phyloP scores from a whole-genome alignment of 2,113 vertebrate genomes.

The Esox niger region DNA sequence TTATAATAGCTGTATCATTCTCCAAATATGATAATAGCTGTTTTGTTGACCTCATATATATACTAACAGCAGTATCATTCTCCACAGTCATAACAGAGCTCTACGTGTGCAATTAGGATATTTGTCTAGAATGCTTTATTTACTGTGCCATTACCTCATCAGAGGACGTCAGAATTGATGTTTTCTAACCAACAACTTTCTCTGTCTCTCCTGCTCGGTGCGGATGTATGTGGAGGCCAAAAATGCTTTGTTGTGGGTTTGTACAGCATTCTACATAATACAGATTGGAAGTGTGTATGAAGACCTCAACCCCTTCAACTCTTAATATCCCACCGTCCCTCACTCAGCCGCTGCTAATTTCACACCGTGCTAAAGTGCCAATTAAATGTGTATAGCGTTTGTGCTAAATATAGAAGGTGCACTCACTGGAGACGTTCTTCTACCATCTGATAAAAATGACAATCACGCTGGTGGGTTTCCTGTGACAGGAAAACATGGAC shows the following conservation, averaged over 20 bases:
- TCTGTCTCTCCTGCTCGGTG: neutral
- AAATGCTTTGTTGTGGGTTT: neutral
- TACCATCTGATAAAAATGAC: slow-evolving; percentile 41
- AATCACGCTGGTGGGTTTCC: slow-evolving; percentile 28
- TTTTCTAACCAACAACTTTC: neutral
- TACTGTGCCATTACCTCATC: too few species aligned
- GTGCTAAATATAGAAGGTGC: slow-evolving; percentile 33
- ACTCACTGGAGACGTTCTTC: slow-evolving; percentile 16
- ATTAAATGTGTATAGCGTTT: slow-evolving; percentile 35
- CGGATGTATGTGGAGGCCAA: too few species aligned
- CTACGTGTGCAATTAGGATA: too few species aligned
- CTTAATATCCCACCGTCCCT: slow-evolving; percentile 16
- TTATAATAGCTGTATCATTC: too few species aligned
- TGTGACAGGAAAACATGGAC: slow-evolving; percentile 22
- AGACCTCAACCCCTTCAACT: slow-evolving; percentile 11
- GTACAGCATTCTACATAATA: neutral
- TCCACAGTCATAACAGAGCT: too few species aligned
- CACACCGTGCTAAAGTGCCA: slow-evolving; percentile 32
- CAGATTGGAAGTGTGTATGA: neutral
- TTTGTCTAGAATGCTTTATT: too few species aligned
- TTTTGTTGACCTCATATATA: too few species aligned
- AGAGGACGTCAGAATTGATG: too few species aligned
- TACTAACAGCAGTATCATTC: too few species aligned
- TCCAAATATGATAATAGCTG: too few species aligned
- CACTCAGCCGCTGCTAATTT: slow-evolving; percentile 34